Percentiles rank a stretch among this genome's conserved stretches.
Evolutionary conservation across 2,888 invertebrate genomes (phyloP).

Genomic region (Eupithecia tripunctaria): DNA sequence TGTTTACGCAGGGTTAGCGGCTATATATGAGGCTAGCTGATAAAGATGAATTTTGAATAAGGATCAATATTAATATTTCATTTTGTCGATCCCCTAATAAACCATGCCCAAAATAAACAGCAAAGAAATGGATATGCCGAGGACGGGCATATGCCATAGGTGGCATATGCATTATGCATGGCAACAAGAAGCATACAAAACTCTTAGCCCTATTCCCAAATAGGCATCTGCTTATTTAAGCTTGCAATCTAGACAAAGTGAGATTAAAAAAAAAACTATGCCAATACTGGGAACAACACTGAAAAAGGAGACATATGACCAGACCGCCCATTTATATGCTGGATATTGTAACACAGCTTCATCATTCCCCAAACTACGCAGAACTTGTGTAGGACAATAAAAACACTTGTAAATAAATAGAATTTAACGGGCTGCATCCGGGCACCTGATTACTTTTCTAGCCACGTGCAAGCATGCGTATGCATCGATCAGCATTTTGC

Average conservation of each 20-base stretch:
- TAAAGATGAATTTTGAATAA: background rate
- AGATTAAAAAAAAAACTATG: no score
- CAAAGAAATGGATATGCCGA: no score
- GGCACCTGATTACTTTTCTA: conserved; percentile 9
- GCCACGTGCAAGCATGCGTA: conserved; percentile 16
- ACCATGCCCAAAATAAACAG: no score
- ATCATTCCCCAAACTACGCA: background rate
- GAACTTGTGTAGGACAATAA: background rate
- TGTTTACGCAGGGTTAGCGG: background rate
- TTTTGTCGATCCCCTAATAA: background rate
- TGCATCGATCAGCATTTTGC: conserved; percentile 29
- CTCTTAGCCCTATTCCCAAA: no score
- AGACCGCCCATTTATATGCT: background rate
- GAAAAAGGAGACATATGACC: background rate
- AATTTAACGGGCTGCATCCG: conserved; percentile 10
- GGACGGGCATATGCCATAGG: no score
- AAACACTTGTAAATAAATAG: conserved; percentile 9
- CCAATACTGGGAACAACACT: background rate
- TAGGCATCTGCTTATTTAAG: no score
- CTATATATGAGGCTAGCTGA: background rate
- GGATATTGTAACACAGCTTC: background rate
- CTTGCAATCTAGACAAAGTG: no score
- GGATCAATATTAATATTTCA: background rate
- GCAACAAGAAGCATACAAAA: no score
- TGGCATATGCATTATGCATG: no score